Percentiles rank a stretch among this genome's conserved stretches.
Evolutionary conservation across 1,140 invertebrate species (phyloP).

Genomic region (Drosophila arizonae): DNA sequence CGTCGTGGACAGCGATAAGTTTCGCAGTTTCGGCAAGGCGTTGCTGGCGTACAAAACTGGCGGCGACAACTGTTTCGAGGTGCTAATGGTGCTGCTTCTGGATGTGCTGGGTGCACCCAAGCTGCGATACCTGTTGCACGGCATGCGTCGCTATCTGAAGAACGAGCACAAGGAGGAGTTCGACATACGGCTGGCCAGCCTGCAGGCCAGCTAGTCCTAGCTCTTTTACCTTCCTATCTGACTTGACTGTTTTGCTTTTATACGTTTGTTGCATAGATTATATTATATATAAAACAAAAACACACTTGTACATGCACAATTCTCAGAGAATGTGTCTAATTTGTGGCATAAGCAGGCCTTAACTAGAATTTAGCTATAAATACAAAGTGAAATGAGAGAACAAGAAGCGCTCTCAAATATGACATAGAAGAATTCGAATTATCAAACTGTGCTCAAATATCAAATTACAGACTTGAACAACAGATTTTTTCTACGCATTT

Average conservation of each 20-base stretch:
- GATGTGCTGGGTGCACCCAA: conserved; percentile 84
- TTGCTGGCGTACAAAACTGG: conserved; percentile 85
- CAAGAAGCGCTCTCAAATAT: too few relatives aligned
- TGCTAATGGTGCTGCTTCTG: conserved; percentile 83
- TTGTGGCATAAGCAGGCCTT: too few relatives aligned
- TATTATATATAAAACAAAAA: too few relatives aligned
- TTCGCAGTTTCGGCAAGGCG: conserved; percentile 86
- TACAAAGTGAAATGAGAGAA: too few relatives aligned
- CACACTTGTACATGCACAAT: too few relatives aligned
- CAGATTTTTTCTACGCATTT: too few relatives aligned
- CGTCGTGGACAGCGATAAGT: conserved; percentile 82
- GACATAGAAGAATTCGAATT: too few relatives aligned
- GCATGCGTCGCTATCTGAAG: conserved; percentile 85
- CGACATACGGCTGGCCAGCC: conserved; percentile 65
- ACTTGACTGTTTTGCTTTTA: neutral
- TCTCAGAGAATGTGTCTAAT: too few relatives aligned
- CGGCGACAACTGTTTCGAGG: conserved; percentile 83
- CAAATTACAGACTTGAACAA: too few relatives aligned
- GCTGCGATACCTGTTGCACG: conserved; percentile 85
- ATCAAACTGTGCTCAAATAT: too few relatives aligned
- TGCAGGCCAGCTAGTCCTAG: neutral
- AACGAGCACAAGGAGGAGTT: conserved; percentile 84
- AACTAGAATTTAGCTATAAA: too few relatives aligned
- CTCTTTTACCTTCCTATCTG: neutral
- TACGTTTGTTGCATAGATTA: too few relatives aligned